These are phyloP conservation scores for Amphipoea oculea DNA, from an alignment of 2,888 invertebrate species.

Conservation along the genomic window DNA sequence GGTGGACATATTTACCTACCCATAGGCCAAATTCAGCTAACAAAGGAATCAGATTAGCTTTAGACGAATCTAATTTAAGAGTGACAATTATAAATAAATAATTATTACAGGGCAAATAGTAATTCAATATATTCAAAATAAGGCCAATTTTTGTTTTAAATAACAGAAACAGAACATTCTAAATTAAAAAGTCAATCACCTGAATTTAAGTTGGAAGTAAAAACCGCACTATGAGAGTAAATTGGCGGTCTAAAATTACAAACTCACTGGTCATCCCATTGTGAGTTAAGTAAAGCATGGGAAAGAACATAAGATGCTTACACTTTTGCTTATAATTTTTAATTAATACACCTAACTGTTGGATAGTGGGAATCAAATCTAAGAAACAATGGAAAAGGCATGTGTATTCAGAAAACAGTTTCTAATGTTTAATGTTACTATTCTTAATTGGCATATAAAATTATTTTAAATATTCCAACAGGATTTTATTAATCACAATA, in stretches of 20 bases:
- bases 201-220: slow-evolving; percentile 39
- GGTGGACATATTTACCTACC: slow-evolving; percentile 14
- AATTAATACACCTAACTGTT: slow-evolving; percentile 85
- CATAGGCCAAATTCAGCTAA: slow-evolving; percentile 5
- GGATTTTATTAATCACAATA: slow-evolving; percentile 17
- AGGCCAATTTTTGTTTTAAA: slow-evolving; percentile 2
- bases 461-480: slow-evolving; percentile 39
- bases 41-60: slow-evolving; percentile 8
- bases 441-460: slow-evolving; percentile 66
- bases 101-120: not conserved
- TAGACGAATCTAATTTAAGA: slow-evolving; percentile 2
- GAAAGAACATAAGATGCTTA: slow-evolving; percentile 76
- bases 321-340: slow-evolving; percentile 84
- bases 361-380: slow-evolving; percentile 84
- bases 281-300: slow-evolving; percentile 85
- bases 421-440: slow-evolving; percentile 76
- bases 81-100: slow-evolving; percentile 4
- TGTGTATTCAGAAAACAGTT: slow-evolving; percentile 81
- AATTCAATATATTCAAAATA: slow-evolving; percentile 9
- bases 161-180: slow-evolving; percentile 8
- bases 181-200: slow-evolving; percentile 36
- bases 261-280: slow-evolving; percentile 82
- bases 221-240: slow-evolving; percentile 51
- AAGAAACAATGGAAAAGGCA: slow-evolving; percentile 81
- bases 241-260: slow-evolving; percentile 69